These are phyloP conservation scores for Serripes groenlandicus DNA, from an alignment of 2,888 invertebrate species.

Conservation along the genomic window DNA sequence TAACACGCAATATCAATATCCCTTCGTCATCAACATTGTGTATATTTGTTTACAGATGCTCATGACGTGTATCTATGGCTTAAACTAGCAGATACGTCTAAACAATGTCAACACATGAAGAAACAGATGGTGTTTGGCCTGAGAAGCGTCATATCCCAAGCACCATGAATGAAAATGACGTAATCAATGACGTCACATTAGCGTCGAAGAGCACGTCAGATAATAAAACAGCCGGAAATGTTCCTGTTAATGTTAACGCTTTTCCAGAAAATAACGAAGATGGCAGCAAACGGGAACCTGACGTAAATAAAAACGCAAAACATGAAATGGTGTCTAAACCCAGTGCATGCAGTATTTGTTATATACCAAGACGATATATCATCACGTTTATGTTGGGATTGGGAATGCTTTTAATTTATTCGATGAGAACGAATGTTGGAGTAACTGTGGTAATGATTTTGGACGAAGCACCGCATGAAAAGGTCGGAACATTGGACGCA, in stretches of 20 bases:
- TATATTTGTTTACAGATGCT: background rate
- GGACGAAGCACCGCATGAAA: constrained; percentile 72
- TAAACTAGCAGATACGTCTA: too few relatives aligned
- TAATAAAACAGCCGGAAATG: background rate
- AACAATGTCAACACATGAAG: constrained; percentile 11
- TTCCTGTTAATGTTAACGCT: background rate
- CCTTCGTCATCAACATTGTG: background rate
- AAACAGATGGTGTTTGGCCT: constrained; percentile 16
- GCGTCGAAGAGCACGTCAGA: background rate
- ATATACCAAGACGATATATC: constrained; percentile 77
- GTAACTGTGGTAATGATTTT: constrained; percentile 83
- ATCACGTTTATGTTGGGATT: constrained; percentile 74
- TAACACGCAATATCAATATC: background rate
- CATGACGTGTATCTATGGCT: too few relatives aligned
- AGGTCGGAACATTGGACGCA: constrained; percentile 72
- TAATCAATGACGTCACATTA: background rate
- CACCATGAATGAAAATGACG: background rate
- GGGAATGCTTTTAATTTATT: constrained; percentile 82
- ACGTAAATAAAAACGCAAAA: background rate
- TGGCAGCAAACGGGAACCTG: background rate
- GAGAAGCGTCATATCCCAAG: constrained; percentile 6
- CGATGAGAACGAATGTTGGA: constrained; percentile 84
- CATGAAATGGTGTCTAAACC: background rate
- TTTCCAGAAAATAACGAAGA: background rate
- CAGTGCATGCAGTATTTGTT: constrained; percentile 28